Evolutionary conservation across 2,797 vertebrate genomes (phyloP).

Genomic region (Trachops cirrhosus): DNA sequence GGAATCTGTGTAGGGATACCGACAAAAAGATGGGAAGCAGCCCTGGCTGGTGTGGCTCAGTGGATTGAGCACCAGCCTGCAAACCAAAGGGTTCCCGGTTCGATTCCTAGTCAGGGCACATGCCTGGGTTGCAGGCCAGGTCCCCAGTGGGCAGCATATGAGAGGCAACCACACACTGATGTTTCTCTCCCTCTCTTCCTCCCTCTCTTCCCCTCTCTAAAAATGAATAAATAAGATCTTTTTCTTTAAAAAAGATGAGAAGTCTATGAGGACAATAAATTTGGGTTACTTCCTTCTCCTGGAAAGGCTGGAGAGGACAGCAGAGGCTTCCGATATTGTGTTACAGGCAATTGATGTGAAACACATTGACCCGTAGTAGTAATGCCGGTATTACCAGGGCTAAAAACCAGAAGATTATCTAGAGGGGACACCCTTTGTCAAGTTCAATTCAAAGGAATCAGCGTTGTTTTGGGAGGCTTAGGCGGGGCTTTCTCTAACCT

Average conservation of each 20-base stretch:
- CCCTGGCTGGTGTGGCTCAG: too few species aligned
- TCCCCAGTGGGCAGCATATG: too few species aligned
- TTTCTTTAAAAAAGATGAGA: neutral
- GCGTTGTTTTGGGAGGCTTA: neutral
- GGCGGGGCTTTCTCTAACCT: constrained; percentile 72
- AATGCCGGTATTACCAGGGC: neutral
- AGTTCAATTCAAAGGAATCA: neutral
- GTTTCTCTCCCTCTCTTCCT: too few species aligned
- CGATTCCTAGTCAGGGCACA: too few species aligned
- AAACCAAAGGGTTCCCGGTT: too few species aligned
- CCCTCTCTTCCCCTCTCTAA: too few species aligned
- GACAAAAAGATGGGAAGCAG: neutral
- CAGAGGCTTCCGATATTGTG: neutral
- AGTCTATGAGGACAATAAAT: neutral
- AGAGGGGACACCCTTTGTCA: neutral
- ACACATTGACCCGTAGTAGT: neutral
- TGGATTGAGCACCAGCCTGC: too few species aligned
- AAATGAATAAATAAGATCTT: too few species aligned
- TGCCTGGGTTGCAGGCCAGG: too few species aligned
- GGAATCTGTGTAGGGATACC: neutral
- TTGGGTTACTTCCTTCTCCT: neutral
- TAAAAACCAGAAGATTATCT: neutral
- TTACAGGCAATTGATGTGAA: neutral
- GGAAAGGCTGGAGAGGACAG: neutral
- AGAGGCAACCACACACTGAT: too few species aligned